These are phyloP conservation scores for Paralvinella palmiformis DNA, from an alignment of 1,140 invertebrate species.

Conservation along the genomic window DNA sequence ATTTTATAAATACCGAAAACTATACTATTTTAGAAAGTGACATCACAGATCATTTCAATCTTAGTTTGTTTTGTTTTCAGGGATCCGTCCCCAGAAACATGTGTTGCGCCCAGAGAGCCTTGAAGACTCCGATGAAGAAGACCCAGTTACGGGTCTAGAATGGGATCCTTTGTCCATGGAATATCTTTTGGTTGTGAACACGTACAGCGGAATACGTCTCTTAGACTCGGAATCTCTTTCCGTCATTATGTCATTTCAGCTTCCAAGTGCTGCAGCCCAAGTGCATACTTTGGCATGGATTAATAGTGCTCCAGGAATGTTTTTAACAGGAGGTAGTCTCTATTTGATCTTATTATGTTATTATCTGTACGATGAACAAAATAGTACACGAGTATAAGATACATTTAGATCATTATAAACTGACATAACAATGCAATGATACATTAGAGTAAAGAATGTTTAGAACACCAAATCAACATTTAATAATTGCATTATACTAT, in stretches of 20 bases:
- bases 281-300: constrained; percentile 50
- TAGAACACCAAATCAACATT: too few relatives aligned
- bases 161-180: constrained; percentile 53
- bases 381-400: too few relatives aligned
- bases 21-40: background rate
- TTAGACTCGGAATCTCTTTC: constrained; percentile 40
- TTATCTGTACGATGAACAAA: background rate
- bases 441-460: too few relatives aligned
- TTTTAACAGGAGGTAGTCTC: constrained; percentile 52
- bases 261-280: constrained; percentile 45
- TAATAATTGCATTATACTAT: too few relatives aligned
- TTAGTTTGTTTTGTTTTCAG: constrained; percentile 21
- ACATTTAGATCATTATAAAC: too few relatives aligned
- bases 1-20: background rate
- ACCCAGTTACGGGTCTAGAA: constrained; percentile 40
- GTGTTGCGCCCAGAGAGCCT: constrained; percentile 10
- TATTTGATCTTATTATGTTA: too few relatives aligned
- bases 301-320: constrained; percentile 51
- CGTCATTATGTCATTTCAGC: constrained; percentile 43
- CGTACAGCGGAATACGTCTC: constrained; percentile 37
- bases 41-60: too few relatives aligned
- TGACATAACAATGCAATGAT: too few relatives aligned
- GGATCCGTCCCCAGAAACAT: constrained; percentile 18
- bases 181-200: constrained; percentile 48
- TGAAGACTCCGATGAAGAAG: constrained; percentile 26